Evolutionary conservation across 1,140 invertebrate species (phyloP).

Genomic region (Nebria ingens): DNA sequence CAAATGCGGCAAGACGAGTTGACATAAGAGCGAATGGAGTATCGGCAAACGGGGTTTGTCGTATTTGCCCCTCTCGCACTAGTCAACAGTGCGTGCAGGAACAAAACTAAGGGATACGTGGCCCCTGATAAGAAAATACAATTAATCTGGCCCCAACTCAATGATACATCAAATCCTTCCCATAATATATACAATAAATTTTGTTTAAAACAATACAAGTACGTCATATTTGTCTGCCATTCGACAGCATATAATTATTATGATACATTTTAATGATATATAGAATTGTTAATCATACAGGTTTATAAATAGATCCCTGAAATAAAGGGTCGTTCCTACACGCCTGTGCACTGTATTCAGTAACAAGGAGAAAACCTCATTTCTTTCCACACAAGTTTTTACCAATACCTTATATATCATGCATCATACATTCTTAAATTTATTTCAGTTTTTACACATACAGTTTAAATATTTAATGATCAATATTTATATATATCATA

Average conservation of each 20-base stretch:
- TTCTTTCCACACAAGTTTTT: slow-evolving; percentile 12
- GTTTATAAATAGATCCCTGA: slow-evolving; percentile 6
- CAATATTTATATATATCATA: slow-evolving; percentile 26
- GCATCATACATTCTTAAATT: slow-evolving; percentile 27
- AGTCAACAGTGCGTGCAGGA: background rate
- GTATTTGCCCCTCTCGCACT: background rate
- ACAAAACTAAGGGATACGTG: background rate
- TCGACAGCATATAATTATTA: background rate
- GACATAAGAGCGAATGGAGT: background rate
- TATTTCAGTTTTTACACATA: slow-evolving; percentile 26
- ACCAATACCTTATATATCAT: slow-evolving; percentile 24
- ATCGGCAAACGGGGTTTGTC: background rate
- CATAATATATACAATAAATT: slow-evolving; percentile 25
- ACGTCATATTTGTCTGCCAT: background rate
- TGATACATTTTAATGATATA: background rate
- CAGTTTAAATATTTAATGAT: slow-evolving; percentile 23
- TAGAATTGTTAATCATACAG: too few relatives aligned
- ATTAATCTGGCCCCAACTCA: slow-evolving; percentile 20
- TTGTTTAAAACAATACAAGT: slow-evolving; percentile 6
- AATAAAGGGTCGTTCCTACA: slow-evolving; percentile 20
- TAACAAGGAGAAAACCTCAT: slow-evolving; percentile 28
- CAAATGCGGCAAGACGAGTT: background rate
- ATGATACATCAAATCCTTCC: slow-evolving; percentile 18
- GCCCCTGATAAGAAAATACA: slow-evolving; percentile 3
- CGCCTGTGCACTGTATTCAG: slow-evolving; percentile 25